Evolutionary conservation across 2,797 vertebrate species (phyloP), one percentile per base, ranked within the genome.

Genomic region (Gobionotothen gibberifrons): DNA sequence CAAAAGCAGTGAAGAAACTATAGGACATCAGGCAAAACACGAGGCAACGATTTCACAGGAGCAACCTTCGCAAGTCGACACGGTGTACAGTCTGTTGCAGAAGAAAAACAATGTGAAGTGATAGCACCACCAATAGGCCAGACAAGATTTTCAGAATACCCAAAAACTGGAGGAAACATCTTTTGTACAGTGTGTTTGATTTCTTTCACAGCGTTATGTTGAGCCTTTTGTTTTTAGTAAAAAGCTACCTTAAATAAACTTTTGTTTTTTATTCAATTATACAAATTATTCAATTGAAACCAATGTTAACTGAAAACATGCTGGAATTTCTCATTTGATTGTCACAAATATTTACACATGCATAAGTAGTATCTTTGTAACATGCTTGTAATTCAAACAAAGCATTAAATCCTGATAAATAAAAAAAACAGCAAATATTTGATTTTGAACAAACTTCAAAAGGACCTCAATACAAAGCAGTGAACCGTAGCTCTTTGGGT

Each of bases 31-130:
- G 17, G 17, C 4, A 1, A 11, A 0, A 0, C 19, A 21, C 19
- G 43, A 26, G 2, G n/a, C 52, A 9, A 5, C 16, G 2, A 8
- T n/a, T 26, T 14, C 66, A 21, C n/a, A 17, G 40, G n/a, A 51
- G n/a, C 1, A 0, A 0, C 4, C 0, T 2, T 3, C 1, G 0
- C 29, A 79, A 5, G 8, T 69, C 0, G 63, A 81, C 21, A 81
- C 86, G 0, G 19, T 89, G 54, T 87, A 90, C 63, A 78, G 82
- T 0, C 1, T 76, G n/a, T 12, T 91, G 73, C 52, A 86, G 26
- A 79, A 47, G 12, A 70, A 75, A 2, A 21, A 16, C 60, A 26
- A 17, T 16, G 3, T 60, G 59, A 69, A 51, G 43, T 0, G 51
- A 66, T 26, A 81, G 66, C 76, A 17, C 59, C 79, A 36, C 54